Conservation (phyloP, 2,113 vertebrate genomes). For the Alosa alosa region DNA sequence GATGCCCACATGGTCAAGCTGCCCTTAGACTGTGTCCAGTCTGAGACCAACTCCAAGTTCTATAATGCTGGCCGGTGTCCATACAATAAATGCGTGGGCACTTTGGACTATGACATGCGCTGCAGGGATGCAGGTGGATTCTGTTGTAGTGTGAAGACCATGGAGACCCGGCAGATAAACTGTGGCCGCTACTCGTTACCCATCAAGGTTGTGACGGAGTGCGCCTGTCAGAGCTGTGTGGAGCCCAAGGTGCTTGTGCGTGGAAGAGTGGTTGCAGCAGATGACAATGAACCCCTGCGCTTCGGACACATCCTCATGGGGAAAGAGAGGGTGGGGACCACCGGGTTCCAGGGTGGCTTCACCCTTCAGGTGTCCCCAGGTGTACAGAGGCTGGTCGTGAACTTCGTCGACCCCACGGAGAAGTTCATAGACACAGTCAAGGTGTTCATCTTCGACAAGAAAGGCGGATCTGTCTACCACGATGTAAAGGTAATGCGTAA, state of each 20-base stretch:
- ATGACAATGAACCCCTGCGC: slow-evolving; percentile 83
- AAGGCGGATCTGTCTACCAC: slow-evolving; percentile 84
- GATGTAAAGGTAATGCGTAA: slow-evolving; percentile 89
- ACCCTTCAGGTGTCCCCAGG: slow-evolving; percentile 81
- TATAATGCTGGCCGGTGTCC: slow-evolving; percentile 86
- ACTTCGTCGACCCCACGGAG: slow-evolving; percentile 81
- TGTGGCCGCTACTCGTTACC: slow-evolving; percentile 80
- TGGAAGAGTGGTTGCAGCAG: slow-evolving; percentile 81
- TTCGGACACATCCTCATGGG: slow-evolving; percentile 88
- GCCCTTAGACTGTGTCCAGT: slow-evolving; percentile 80
- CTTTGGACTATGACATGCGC: slow-evolving; percentile 61
- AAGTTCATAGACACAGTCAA: slow-evolving; percentile 83
- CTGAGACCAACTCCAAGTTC: slow-evolving; percentile 69
- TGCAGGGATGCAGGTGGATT: slow-evolving; percentile 68
- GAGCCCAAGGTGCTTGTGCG: slow-evolving; percentile 78
- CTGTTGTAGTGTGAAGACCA: slow-evolving; percentile 81
- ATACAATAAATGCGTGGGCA: slow-evolving; percentile 72
- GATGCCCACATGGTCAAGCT: slow-evolving; percentile 80
- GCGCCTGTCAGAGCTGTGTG: slow-evolving; percentile 83
- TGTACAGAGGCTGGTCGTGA: slow-evolving; percentile 80
- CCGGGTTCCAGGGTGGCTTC: slow-evolving; percentile 89
- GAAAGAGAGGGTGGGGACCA: slow-evolving; percentile 80
- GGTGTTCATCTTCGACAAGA: slow-evolving; percentile 87
- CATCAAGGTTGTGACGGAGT: slow-evolving; percentile 79
- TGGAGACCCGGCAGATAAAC: slow-evolving; percentile 75